Base-by-base conservation (phyloP, 1,140 invertebrate species). In the Fopius arisanus region DNA sequence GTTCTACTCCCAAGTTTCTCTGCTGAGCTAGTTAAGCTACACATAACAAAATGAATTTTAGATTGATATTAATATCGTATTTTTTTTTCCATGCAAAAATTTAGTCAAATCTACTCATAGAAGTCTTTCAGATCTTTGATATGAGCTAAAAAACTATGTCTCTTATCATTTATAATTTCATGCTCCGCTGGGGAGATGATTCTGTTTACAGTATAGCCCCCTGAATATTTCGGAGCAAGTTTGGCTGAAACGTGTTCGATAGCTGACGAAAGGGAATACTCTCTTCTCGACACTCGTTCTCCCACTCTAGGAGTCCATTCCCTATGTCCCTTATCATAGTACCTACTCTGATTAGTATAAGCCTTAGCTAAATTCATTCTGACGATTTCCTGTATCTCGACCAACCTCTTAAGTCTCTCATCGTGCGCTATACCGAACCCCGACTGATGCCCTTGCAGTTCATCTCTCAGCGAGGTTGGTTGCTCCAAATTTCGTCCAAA, bases 401-500 rank as follows among this genome's bases (percentile, higher is more conserved):
- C 28, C n/a, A 70, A 21, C 26, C 16, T 16, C 19, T 0, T 10
- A 1, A 70, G 3, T 1, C 19, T 0, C 1, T 23, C 48, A 12
- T 33, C 26, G 16, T 28, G 0, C 2, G 26, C 29, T 1, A n/a
- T 0, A 2, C 31, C 12, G 10, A 10, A 10, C 19, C 9, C 6
- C 33, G 1, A 16, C 1, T 33, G 9, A 0, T 12, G 4, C 0
- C 28, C 28, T 33, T 31, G 40, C 5, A 51, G 3, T 33, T 16
- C 26, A 31, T 5, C 5, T 1, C 14, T 37, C 2, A 19, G 16
- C 0, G 9, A 23, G 0, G 1, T 59, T 48, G 63, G 29, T 40
- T 51, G 37, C 0, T 65, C 23, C 7, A 65, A 1, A 26, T 77
- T 48, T 14, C 68, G 21, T 2, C 71, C 70, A 28, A 73, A 74